Evolutionary conservation across 64 coral and sea anemone species (phyloP).

Genomic region (Actinia tenebrosa): DNA sequence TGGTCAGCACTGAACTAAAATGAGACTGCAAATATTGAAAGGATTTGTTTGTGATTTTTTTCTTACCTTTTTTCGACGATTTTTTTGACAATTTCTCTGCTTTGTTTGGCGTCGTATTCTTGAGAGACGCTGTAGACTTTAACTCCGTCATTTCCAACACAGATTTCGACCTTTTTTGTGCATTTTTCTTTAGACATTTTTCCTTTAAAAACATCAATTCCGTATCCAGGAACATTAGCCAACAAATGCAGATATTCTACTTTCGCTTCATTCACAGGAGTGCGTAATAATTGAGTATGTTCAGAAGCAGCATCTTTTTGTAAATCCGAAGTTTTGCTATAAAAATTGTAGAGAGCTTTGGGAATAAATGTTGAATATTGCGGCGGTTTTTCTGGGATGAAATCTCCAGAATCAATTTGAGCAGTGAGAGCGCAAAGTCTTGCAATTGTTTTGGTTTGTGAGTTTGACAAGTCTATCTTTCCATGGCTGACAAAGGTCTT

Average conservation of each 20-base stretch:
- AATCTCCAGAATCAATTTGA: slow-evolving; percentile 88
- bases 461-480: slow-evolving; percentile 75
- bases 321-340: slow-evolving; percentile 83
- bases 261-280: slow-evolving; percentile 59
- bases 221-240: slow-evolving; percentile 87
- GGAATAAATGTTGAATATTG: slow-evolving; percentile 84
- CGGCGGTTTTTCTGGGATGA: slow-evolving; percentile 63
- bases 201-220: slow-evolving; percentile 86
- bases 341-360: slow-evolving; percentile 62
- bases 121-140: slow-evolving; percentile 74
- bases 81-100: slow-evolving; percentile 79
- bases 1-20: no score
- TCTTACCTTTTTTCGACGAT: slow-evolving; percentile 86
- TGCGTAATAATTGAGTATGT: slow-evolving; percentile 63
- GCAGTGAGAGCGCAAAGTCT: slow-evolving; percentile 78
- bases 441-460: slow-evolving; percentile 82
- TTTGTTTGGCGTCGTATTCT: slow-evolving; percentile 80
- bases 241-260: slow-evolving; percentile 82
- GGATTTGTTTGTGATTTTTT: neutral
- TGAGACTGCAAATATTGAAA: neutral
- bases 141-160: slow-evolving; percentile 81
- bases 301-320: slow-evolving; percentile 83
- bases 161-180: slow-evolving; percentile 78
- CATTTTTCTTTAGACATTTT: slow-evolving; percentile 69
- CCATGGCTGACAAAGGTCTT: slow-evolving; percentile 75